A percentile compares a stretch with the other conserved stretches of the same genome.
phyloP scores from a whole-genome alignment of 2,797 vertebrate species.

The Pteronotus mesoamericanus region DNA sequence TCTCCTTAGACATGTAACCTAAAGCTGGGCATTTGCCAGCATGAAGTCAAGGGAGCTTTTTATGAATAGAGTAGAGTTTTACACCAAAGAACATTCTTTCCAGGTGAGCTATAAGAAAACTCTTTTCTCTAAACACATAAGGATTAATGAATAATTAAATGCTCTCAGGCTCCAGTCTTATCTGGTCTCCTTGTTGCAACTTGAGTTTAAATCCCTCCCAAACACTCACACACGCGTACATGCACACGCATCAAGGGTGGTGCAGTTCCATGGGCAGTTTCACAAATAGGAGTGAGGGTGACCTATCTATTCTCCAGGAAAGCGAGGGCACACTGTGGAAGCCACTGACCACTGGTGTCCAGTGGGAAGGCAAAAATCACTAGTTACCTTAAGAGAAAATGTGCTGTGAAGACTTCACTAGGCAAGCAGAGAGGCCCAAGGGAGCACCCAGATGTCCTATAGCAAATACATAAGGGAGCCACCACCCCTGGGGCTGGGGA shows the following conservation, averaged over 20 bases:
- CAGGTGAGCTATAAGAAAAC: conserved; percentile 48
- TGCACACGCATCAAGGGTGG: not conserved
- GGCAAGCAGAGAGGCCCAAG: fast-evolving
- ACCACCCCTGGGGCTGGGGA: too few species aligned
- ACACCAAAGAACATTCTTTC: conserved; percentile 51
- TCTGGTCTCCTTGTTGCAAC: not conserved
- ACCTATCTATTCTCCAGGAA: not conserved
- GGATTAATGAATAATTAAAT: conserved; percentile 6
- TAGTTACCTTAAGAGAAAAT: not conserved
- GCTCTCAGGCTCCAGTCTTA: not conserved
- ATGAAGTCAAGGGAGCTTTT: conserved; percentile 43
- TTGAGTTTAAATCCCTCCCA: not conserved
- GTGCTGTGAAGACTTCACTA: fast-evolving
- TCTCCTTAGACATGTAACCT: not conserved
- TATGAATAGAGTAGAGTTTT: conserved; percentile 36
- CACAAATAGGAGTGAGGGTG: not conserved
- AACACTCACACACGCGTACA: not conserved
- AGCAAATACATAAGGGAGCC: not conserved
- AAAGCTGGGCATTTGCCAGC: conserved; percentile 27
- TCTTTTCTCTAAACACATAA: conserved; percentile 3
- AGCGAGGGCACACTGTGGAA: fast-evolving
- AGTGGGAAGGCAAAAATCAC: fast-evolving
- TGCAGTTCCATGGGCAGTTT: fast-evolving
- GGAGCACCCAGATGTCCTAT: fast-evolving
- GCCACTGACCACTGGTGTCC: fast-evolving